Base-by-base conservation (phyloP, 1,140 invertebrate genomes). In the Aphis gossypii region DNA sequence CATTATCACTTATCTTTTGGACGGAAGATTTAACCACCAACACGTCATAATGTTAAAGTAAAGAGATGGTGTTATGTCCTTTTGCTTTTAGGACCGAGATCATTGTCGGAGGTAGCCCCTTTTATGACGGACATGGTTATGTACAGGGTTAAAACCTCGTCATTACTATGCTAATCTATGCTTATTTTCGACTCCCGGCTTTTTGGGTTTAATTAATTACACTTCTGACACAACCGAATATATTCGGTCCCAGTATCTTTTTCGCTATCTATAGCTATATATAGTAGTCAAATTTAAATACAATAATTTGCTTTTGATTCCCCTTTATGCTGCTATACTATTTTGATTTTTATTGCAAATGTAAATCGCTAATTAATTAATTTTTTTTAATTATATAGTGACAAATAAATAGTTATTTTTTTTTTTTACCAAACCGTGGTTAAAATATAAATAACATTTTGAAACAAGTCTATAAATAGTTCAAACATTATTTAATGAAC, bases 81-180 rank as follows among this genome's bases (percentile, higher is more conserved):
- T 93, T 93, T 54, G 92, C 48, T 30, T 60, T 90, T 90, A 51
- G 76, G 25, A 82, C 92, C 92, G 92, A 93, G 82, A 93, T 93
- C 82, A 93, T 84, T 54, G 68, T 84, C 76, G 1, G 46, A 6
- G 82, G 44, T 56, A 25, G 6, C 76, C 21, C 92, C 23, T 84
- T 48, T 51, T 35, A n/a, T 83, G 82, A 41, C 5, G 48, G 60
- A 92, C 56, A 48, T 48, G 20, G n/a, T 30, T 88, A 41, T 68
- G 7, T 38, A 68, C 60, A 5, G 25, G 92, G 82, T 86, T 93
- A 93, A 93, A 93, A 93, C 82, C 68, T 93, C 82, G 38, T 93
- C 92, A 86, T 93, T 86, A 93, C 92, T 93, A 86, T 86, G 92
- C 92, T 93, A 93, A 93, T 93, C 82, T 86, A 93, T 86, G 92